Evolutionary conservation across 2,113 vertebrate genomes (phyloP), one percentile per base, ranked within the genome.

Genomic region (Pterocles burchelli): DNA sequence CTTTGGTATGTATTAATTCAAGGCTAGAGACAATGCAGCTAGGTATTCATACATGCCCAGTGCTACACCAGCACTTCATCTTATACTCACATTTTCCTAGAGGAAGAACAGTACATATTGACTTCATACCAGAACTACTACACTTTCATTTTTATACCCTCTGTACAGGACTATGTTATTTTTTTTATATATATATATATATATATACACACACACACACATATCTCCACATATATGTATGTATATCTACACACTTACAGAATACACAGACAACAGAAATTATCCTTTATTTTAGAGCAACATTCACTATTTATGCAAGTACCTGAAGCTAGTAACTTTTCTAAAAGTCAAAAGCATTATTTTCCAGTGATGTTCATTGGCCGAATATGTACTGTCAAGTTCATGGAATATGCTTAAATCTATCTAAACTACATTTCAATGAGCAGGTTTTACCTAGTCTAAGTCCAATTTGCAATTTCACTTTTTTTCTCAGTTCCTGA

Each of bases 171-270:
- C 7, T 24, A 21, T 22, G 49, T 34, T 79, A 34, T 67, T 25
- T 45, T 29, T n/a, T n/a, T n/a, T n/a, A n/a, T n/a, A n/a, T n/a
- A n/a, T n/a, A 66, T n/a, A 31, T 15, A 5, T 17, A 18, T 26
- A 3, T 43, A 4, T 12, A 46, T 5, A 36, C 0, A 33, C 3
- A 49, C 3, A 62, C n/a, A 17, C 4, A 28, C 2, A 48, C 1
- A 2, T 11, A 29, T 28, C 18, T 61, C 54, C 29, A 54, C 6
- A 25, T 22, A 7, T 28, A 13, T 17, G 7, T 36, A 15, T 24
- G 38, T 41, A 26, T 59, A 65, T 46, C 11, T 24, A 29, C n/a
- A 45, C 3, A 22, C 7, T 36, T 41, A 54, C 8, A 83, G 20
- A 58, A 25, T 33, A 58, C 11, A 88, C 6, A 62, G 17, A 29